Evolutionary conservation across 2,113 vertebrate species (phyloP).

Genomic region (Takifugu flavidus): DNA sequence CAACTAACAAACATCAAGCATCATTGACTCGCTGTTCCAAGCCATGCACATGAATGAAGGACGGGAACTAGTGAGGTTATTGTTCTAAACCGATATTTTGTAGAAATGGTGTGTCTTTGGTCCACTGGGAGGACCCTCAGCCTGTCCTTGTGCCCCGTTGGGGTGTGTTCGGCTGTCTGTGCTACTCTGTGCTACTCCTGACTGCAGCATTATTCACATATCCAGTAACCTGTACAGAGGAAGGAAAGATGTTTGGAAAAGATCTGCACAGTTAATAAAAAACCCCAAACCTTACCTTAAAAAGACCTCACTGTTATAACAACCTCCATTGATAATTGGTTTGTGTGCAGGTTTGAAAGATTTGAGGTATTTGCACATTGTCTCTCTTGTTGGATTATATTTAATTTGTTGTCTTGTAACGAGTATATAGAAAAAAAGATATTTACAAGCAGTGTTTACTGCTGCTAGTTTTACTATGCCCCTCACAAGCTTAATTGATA

Average conservation of each 20-base stretch:
- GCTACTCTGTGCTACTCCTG: slow-evolving; percentile 2
- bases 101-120: slow-evolving; percentile 30
- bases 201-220: slow-evolving; percentile 24
- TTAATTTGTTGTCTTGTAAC: neutral
- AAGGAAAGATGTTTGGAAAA: slow-evolving; percentile 15
- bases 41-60: too few relatives aligned
- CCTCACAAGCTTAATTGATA: too few relatives aligned
- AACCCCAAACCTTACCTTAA: neutral
- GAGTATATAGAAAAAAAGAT: too few relatives aligned
- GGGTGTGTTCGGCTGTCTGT: slow-evolving; percentile 4
- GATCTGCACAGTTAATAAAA: slow-evolving; percentile 8
- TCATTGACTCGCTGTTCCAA: too few relatives aligned
- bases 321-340: neutral
- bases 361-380: too few relatives aligned
- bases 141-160: slow-evolving; percentile 46
- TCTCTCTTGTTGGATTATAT: neutral
- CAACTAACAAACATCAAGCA: too few relatives aligned
- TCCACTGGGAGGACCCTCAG: slow-evolving; percentile 24
- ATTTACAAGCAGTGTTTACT: too few relatives aligned
- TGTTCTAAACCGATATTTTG: neutral
- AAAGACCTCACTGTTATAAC: too few relatives aligned
- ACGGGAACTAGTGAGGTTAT: too few relatives aligned
- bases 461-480: too few relatives aligned
- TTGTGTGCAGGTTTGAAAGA: too few relatives aligned
- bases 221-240: slow-evolving; percentile 26